Evolutionary conservation across 2,113 vertebrate genomes (phyloP), one percentile per base, ranked within the genome.

Genomic region (Ceratotherium simum): DNA sequence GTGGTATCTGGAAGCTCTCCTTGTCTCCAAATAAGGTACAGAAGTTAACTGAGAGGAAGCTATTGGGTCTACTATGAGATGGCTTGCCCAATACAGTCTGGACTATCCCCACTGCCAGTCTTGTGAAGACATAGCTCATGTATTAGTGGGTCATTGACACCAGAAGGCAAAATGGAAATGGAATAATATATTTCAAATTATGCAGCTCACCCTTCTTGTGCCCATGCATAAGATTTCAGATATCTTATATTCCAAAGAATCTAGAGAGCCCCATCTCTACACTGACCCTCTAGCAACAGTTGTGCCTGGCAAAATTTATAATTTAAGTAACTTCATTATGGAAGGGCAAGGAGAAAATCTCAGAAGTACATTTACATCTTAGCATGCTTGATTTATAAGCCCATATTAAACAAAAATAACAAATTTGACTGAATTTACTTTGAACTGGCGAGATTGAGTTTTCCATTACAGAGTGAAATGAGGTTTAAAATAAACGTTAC

Each of bases 341-440:
- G 54, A 80, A 85, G 2, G 8, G 6, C 25, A 85, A 86, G 36
- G 33, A 76, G 58, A 86, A 81, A 78, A 80, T 9, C 27, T 84
- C 27, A 82, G 29, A 95, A 88, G 16, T 51, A 54, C 4, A n/a
- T 76, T 95, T 87, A 48, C 78, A 93, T 80, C 31, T 56, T 88
- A 70, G 67, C 21, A 65, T 39, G 1, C 76, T 95, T 51, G 16
- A 93, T 93, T 56, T 84, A n/a, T 51, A 91, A 93, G 6, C 1
- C 42, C 18, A 76, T 87, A 88, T 60, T 91, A 91, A 91, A 39
- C 8, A 88, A 56, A 95, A 96, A 80, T 31, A 78, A 79, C 54
- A 69, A 65, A 78, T 48, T 31, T 82, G 25, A 56, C n/a, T 83
- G 25, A 93, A 75, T 91, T 92, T 87, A 51, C 18, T 95, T 82